These are phyloP conservation scores for Temnopleurus reevesii DNA, from an alignment of 53 echinoderm and acorn worm genomes.

Conservation along the genomic window DNA sequence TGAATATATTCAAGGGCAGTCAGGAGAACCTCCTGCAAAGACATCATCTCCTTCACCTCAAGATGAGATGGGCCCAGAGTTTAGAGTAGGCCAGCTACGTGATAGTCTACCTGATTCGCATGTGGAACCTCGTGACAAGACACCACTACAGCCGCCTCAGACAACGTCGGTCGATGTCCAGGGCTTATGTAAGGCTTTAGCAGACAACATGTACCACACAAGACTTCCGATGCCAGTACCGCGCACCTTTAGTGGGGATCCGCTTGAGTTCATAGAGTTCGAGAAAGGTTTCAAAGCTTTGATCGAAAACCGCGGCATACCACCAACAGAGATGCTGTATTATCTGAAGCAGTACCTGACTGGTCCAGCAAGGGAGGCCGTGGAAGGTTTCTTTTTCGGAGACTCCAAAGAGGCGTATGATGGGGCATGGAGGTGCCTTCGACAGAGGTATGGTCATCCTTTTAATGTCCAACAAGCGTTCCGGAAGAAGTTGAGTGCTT, in stretches of 20 bases:
- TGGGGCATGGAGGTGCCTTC: constrained; percentile 59
- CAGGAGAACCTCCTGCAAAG: too few species aligned
- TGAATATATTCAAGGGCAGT: too few species aligned
- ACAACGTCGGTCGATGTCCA: not conserved
- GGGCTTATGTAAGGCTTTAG: constrained; percentile 3
- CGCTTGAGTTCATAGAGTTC: constrained; percentile 48
- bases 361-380: constrained; percentile 59
- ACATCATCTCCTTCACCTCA: not conserved
- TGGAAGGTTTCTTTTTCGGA: constrained; percentile 64
- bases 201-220: constrained; percentile 38
- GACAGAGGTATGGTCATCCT: constrained; percentile 58
- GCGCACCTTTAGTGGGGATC: constrained; percentile 32
- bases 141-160: not conserved
- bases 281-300: constrained; percentile 58
- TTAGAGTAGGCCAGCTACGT: not conserved
- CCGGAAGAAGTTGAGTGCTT: constrained; percentile 49
- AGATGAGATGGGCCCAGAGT: not conserved
- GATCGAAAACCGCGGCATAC: constrained; percentile 52
- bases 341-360: constrained; percentile 59
- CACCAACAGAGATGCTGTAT: constrained; percentile 44
- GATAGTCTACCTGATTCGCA: not conserved
- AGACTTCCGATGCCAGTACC: constrained; percentile 48
- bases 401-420: constrained; percentile 47
- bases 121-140: not conserved
- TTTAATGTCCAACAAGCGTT: constrained; percentile 66